A percentile compares a stretch with the other conserved stretches of the same genome.
These are phyloP conservation scores for Epistrophella euchroma DNA, from an alignment of 2,888 invertebrate genomes.

Conservation along the genomic window DNA sequence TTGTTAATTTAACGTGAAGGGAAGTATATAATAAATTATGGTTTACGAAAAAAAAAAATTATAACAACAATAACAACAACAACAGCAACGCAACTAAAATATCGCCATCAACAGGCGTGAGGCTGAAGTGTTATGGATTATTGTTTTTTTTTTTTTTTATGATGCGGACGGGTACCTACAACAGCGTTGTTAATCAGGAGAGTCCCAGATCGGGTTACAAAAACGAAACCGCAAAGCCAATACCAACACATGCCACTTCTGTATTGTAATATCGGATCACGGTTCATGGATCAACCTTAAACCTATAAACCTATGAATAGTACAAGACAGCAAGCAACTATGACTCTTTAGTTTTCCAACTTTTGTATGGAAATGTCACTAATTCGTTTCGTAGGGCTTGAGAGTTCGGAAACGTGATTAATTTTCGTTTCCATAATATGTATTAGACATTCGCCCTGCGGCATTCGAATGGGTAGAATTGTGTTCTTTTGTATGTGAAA, in stretches of 20 bases:
- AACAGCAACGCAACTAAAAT: slow-evolving; percentile 37
- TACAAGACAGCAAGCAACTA: background rate
- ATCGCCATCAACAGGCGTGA: slow-evolving; percentile 64
- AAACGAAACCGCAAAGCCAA: slow-evolving; percentile 64
- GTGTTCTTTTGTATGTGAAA: slow-evolving; percentile 21
- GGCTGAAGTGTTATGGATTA: slow-evolving; percentile 26
- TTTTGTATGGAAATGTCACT: slow-evolving; percentile 59
- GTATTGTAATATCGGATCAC: slow-evolving; percentile 16
- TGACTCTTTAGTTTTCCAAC: background rate
- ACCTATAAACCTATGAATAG: slow-evolving; percentile 21
- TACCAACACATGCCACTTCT: slow-evolving; percentile 27
- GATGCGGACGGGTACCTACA: slow-evolving; percentile 1
- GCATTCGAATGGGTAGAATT: slow-evolving; percentile 2
- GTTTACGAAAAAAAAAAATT: slow-evolving; percentile 54
- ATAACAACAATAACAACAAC: slow-evolving; percentile 6
- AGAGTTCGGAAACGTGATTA: slow-evolving; percentile 58
- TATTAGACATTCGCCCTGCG: slow-evolving; percentile 38
- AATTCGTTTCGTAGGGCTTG: slow-evolving; percentile 18
- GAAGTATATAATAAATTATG: slow-evolving; percentile 76
- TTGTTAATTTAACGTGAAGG: slow-evolving; percentile 75
- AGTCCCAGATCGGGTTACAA: slow-evolving; percentile 56
- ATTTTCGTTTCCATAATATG: slow-evolving; percentile 49
- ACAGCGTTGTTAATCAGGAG: slow-evolving; percentile 29
- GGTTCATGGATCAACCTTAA: slow-evolving; percentile 52
- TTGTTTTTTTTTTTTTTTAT: slow-evolving; percentile 10